Evolutionary conservation across 1,140 invertebrate species (phyloP), one percentile per base, ranked within the genome.

Genomic region (Periplaneta americana): DNA sequence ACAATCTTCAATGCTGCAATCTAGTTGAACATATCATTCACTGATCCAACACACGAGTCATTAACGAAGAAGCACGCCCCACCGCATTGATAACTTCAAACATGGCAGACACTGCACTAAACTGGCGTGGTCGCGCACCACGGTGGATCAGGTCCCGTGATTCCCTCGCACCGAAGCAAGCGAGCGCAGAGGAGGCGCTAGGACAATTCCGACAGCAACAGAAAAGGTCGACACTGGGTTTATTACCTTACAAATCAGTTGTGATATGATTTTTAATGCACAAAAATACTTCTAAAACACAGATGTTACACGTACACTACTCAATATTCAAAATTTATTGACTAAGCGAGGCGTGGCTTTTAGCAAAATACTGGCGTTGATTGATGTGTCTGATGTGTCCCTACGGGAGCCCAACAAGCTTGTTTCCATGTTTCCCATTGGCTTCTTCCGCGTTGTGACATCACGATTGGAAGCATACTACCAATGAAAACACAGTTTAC

Each of bases 281-380:
- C 22, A 66, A 66, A 66, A 66, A n/a, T 66, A 66, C 48, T n/a
- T 78, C 39, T n/a, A 37, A 82, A 79, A 75, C 76, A 77, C 75
- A 79, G 34, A 34, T 34, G 31, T 79, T 78, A 76, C 77, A 82
- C 35, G 81, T 74, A 82, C 81, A 79, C 75, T 78, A 82, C 39
- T 82, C 74, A 82, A 82, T 81, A 82, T 80, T 81, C 75, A 82
- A 77, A 82, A 82, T 80, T 82, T 82, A 82, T 81, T 82, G 82
- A 82, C 82, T 82, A 80, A 32, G 37, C 74, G 82, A 82, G 82
- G 82, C 82, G 82, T 82, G 82, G 82, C 82, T 82, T 82, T 79
- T 78, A 80, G 82, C 82, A 82, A 82, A 75, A 82, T 79, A 82
- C 74, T 82, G 82, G 82, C 79, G 82, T 82, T 82, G 82, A 82